Evolutionary conservation across 2,797 vertebrate genomes (phyloP).

Genomic region (Prionace glauca): DNA sequence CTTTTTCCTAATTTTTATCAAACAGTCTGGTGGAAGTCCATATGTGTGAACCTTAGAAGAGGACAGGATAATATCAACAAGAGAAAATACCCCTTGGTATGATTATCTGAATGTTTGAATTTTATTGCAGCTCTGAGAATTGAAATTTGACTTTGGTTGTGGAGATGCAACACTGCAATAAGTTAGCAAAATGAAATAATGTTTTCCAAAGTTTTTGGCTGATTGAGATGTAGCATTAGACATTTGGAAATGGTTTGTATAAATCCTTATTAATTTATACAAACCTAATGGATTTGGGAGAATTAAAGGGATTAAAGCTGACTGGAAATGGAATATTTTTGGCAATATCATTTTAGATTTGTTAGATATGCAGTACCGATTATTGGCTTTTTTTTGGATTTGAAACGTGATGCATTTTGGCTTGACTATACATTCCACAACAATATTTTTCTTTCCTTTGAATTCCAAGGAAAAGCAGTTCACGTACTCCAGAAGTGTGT

Average conservation of each 20-base stretch:
- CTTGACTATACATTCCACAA: not conserved
- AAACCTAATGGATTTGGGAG: not conserved
- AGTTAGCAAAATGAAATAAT: not conserved
- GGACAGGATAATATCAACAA: not conserved
- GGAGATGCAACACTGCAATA: not conserved
- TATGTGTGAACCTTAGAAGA: not conserved
- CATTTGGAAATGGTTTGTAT: not conserved
- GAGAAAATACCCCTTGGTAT: not conserved
- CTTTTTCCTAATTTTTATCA: not conserved
- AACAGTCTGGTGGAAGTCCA: not conserved
- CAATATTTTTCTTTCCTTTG: conserved; percentile 12
- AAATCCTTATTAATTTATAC: not conserved
- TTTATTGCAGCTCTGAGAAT: not conserved
- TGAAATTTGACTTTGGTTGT: not conserved
- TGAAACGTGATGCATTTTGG: not conserved
- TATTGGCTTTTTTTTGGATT: not conserved
- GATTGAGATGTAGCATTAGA: not conserved
- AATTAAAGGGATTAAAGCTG: not conserved
- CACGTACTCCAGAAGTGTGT: conserved; percentile 62
- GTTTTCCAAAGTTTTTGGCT: not conserved
- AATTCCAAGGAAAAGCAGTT: conserved; percentile 51
- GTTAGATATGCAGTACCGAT: conserved; percentile 43
- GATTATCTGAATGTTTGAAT: not conserved
- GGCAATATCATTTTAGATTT: conserved; percentile 18
- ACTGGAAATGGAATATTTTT: not conserved